Conservation (phyloP, 53 echinoderm and acorn worm genomes). For the Henricia sp. region DNA sequence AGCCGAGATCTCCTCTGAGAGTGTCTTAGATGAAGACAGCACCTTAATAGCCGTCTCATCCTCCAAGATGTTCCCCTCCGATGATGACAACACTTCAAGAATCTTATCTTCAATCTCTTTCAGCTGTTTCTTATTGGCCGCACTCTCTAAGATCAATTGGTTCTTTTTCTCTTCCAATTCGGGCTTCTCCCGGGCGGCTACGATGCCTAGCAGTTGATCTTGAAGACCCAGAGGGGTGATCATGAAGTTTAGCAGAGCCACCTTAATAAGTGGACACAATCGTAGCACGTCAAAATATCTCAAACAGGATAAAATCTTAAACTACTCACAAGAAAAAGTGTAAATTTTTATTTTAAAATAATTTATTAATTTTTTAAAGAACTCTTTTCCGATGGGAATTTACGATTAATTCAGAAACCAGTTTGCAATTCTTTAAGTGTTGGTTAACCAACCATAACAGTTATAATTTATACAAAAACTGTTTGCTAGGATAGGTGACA, state of each 20-base stretch:
- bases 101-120: slow-evolving; percentile 99
- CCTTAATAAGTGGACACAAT: too few relatives aligned
- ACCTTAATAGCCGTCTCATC: slow-evolving; percentile 98
- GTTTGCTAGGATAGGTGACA: too few relatives aligned
- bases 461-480: too few relatives aligned
- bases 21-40: slow-evolving; percentile 91
- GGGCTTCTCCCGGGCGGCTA: slow-evolving; percentile 98
- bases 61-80: slow-evolving; percentile 97
- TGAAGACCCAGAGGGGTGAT: slow-evolving; percentile 99
- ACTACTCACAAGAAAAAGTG: too few relatives aligned
- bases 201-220: slow-evolving; percentile 96
- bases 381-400: too few relatives aligned
- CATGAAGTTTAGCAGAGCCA: slow-evolving; percentile 98
- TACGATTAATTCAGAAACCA: too few relatives aligned
- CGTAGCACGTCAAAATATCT: too few relatives aligned
- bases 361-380: too few relatives aligned
- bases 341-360: too few relatives aligned
- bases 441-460: too few relatives aligned
- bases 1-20: slow-evolving; percentile 95
- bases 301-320: too few relatives aligned
- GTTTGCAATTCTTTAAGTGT: too few relatives aligned
- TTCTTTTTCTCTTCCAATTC: slow-evolving; percentile 99
- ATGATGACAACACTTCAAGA: slow-evolving; percentile 88
- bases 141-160: slow-evolving; percentile 95
- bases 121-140: slow-evolving; percentile 94